Conservation (phyloP, 30 jellyfish, hydroid and myxozoan species). For the Chironex yamaguchii region DNA sequence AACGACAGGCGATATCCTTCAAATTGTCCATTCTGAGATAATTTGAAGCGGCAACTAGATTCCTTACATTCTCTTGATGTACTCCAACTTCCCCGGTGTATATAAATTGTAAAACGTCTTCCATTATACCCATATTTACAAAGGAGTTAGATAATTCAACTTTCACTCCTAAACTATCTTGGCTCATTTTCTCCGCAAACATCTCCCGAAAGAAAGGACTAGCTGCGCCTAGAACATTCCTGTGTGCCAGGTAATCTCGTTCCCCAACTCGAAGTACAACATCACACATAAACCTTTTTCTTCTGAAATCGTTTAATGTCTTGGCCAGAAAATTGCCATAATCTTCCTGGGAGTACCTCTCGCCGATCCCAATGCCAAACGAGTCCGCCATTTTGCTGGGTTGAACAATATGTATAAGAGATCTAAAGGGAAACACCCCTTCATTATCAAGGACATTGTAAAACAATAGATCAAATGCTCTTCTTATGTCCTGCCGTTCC, state of each 20-base stretch:
- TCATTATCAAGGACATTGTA: too few relatives aligned
- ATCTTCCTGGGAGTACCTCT: slow-evolving; percentile 69
- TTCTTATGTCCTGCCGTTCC: too few relatives aligned
- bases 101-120: slow-evolving; percentile 87
- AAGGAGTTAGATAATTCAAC: slow-evolving; percentile 33
- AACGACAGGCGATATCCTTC: slow-evolving; percentile 93
- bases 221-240: slow-evolving; percentile 92
- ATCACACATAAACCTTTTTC: slow-evolving; percentile 83
- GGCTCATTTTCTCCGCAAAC: slow-evolving; percentile 66
- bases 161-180: slow-evolving; percentile 76
- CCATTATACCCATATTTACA: slow-evolving; percentile 70
- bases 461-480: too few relatives aligned
- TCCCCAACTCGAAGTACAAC: slow-evolving; percentile 79
- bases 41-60: slow-evolving; percentile 91
- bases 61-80: slow-evolving; percentile 85
- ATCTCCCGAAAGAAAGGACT: slow-evolving; percentile 84
- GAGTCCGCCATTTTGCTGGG: slow-evolving; percentile 72
- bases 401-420: too few relatives aligned
- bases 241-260: slow-evolving; percentile 90
- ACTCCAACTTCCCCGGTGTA: slow-evolving; percentile 95
- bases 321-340: slow-evolving; percentile 79
- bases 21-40: slow-evolving; percentile 76
- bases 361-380: slow-evolving; percentile 71
- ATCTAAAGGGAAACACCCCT: too few relatives aligned
- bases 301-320: slow-evolving; percentile 75